Percentiles rank a stretch among this genome's conserved stretches.
phyloP scores from a whole-genome alignment of 2,113 vertebrate genomes.

The Tyto alba region DNA sequence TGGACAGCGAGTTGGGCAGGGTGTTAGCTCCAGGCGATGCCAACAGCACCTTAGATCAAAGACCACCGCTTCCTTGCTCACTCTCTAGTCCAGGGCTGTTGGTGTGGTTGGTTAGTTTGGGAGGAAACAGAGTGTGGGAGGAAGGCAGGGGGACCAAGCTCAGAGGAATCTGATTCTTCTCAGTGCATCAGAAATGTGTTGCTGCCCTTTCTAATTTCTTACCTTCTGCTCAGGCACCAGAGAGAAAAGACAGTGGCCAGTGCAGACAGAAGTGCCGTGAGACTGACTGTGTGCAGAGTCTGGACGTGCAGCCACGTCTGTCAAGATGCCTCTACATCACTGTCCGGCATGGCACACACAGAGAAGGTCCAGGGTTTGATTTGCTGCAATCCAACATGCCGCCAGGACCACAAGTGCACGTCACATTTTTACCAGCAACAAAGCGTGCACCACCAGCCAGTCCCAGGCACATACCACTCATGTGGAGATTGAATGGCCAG shows the following conservation, averaged over 20 bases:
- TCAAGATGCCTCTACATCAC: not conserved
- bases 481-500: fast-evolving
- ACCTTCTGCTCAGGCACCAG: not conserved
- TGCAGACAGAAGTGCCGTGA: not conserved
- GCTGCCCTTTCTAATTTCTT: not conserved
- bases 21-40: not conserved
- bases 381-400: not conserved
- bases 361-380: not conserved
- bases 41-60: not conserved
- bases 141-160: not conserved
- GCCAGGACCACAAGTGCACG: not conserved
- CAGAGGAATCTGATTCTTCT: not conserved
- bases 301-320: fast-evolving
- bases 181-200: not conserved
- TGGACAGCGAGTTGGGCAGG: not conserved
- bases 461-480: not conserved
- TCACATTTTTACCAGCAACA: not conserved
- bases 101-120: not conserved
- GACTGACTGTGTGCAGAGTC: not conserved
- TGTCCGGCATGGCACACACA: not conserved
- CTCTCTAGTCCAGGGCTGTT: not conserved
- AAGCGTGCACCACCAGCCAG: not conserved
- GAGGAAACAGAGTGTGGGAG: not conserved
- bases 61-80: not conserved
- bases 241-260: not conserved